phyloP scores from a whole-genome alignment of 2,888 invertebrate genomes.

The Dione vanillae region DNA sequence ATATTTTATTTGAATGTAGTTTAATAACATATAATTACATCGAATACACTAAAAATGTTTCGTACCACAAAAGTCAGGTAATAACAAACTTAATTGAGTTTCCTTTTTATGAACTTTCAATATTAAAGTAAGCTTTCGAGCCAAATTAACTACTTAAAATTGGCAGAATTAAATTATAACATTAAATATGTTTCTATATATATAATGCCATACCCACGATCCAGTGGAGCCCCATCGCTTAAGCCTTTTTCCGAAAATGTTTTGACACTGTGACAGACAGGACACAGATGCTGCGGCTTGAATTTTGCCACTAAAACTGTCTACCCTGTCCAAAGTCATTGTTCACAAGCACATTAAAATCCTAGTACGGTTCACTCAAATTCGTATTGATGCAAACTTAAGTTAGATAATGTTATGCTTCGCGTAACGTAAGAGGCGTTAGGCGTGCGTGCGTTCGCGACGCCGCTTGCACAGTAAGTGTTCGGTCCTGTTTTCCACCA shows the following conservation, averaged over 20 bases:
- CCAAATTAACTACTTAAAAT: background rate
- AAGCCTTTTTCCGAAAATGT: slow-evolving; percentile 87
- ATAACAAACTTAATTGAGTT: slow-evolving; percentile 6
- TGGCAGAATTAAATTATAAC: background rate
- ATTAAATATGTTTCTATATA: background rate
- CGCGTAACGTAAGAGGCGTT: slow-evolving; percentile 39
- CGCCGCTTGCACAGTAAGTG: slow-evolving; percentile 56
- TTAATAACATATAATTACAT: slow-evolving; percentile 14
- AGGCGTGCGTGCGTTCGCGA: slow-evolving; percentile 60
- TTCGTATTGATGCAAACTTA: slow-evolving; percentile 16
- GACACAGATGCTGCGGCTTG: slow-evolving; percentile 81
- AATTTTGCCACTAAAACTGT: slow-evolving; percentile 77
- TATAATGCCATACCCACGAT: slow-evolving; percentile 86
- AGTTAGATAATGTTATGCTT: slow-evolving; percentile 2
- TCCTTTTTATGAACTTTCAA: slow-evolving; percentile 9
- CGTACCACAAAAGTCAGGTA: slow-evolving; percentile 12
- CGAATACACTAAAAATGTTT: slow-evolving; percentile 3
- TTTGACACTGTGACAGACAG: slow-evolving; percentile 84
- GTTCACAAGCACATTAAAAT: slow-evolving; percentile 56
- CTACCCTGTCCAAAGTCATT: slow-evolving; percentile 80
- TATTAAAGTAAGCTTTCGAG: slow-evolving; percentile 9
- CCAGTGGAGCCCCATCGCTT: slow-evolving; percentile 90
- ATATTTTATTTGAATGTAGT: background rate
- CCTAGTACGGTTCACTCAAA: slow-evolving; percentile 41
- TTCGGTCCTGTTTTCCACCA: slow-evolving; percentile 61